These are phyloP conservation scores for Notodonta ziczac DNA, from an alignment of 2,888 invertebrate genomes.

Conservation along the genomic window DNA sequence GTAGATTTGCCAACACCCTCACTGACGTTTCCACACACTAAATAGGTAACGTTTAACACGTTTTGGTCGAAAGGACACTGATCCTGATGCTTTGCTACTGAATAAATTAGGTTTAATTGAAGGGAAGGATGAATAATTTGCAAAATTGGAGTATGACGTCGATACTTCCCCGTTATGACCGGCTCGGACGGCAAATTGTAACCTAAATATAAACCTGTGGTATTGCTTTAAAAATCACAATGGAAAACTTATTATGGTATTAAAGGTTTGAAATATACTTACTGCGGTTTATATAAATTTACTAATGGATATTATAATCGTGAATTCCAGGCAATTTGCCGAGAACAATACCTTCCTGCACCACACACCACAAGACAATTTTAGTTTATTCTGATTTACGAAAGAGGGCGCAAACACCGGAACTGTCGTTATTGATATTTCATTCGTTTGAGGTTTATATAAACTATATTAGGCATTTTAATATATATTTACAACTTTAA, in stretches of 20 bases:
- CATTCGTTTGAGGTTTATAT: conserved; percentile 1
- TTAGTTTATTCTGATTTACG: conserved; percentile 47
- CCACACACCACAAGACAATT: conserved; percentile 77
- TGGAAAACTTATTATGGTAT: conserved; percentile 15
- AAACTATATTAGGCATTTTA: neutral
- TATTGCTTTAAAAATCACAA: conserved; percentile 11
- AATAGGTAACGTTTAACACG: conserved; percentile 17
- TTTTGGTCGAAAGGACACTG: conserved; percentile 4
- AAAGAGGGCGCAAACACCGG: conserved; percentile 69
- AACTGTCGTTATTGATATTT: conserved; percentile 63
- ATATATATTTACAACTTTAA: neutral
- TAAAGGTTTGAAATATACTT: conserved; percentile 52
- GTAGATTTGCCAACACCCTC: conserved; percentile 32
- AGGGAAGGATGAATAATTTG: conserved; percentile 23
- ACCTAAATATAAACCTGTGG: conserved; percentile 39
- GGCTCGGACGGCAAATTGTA: conserved; percentile 55
- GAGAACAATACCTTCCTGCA: conserved; percentile 54
- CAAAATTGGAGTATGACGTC: conserved; percentile 62
- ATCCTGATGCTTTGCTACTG: neutral
- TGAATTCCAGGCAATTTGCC: conserved; percentile 67
- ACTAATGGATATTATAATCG: conserved; percentile 65
- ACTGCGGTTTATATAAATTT: conserved; percentile 63
- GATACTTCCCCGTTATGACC: conserved; percentile 56
- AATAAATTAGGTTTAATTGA: conserved; percentile 7
- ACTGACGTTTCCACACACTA: conserved; percentile 45